Base-by-base conservation (phyloP, 2,797 vertebrate species). In the Pogonophryne albipinna region DNA sequence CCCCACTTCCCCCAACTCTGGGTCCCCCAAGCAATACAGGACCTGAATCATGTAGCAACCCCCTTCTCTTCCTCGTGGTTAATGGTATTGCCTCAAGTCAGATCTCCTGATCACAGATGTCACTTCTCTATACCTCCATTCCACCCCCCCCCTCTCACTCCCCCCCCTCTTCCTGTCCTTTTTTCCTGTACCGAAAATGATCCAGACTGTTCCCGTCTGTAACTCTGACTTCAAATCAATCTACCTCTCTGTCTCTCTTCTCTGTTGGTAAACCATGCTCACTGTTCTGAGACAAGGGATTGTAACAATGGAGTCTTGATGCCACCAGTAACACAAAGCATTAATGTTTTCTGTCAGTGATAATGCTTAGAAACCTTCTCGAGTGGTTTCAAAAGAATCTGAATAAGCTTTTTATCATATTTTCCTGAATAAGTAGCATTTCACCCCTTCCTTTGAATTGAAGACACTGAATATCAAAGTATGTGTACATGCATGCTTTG, bases 191-290 rank as follows among this genome's bases (percentile, higher is more conserved):
- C 94, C 82, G 85, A 93, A 94, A 93, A 82, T 50, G 59, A 84
- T 83, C 71, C 69, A 68, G 87, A 87, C 81, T 78, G 68, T 71
- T 86, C 83, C 79, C 78, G 86, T 93, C 95, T 95, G 94, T 94
- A 94, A 96, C 95, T 95, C 93, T 89, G 94, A 96, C 94, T 95
- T 95, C 95, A 96, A 96, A 97, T 97, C 96, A 97, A 98, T 97
- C 97, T 99, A 93, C 92, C 97, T 96, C 94, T 93, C 88, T 78
- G 85, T 92, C 91, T 91, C 88, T 93, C 80, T 95, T 95, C 94
- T 96, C 94, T 94, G 95, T 90, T 85, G 86, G 82, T 91, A 87
- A 92, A 87, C 91, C 88, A 87, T 86, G 82, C 85, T 93, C 90
- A 89, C 89, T 80, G 89, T 92, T 91, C 86, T 86, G 90, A 92